A percentile compares a stretch with the other conserved stretches of the same genome.
These are phyloP conservation scores for Syrrhaptes paradoxus DNA, from an alignment of 2,113 vertebrate species.

Conservation along the genomic window DNA sequence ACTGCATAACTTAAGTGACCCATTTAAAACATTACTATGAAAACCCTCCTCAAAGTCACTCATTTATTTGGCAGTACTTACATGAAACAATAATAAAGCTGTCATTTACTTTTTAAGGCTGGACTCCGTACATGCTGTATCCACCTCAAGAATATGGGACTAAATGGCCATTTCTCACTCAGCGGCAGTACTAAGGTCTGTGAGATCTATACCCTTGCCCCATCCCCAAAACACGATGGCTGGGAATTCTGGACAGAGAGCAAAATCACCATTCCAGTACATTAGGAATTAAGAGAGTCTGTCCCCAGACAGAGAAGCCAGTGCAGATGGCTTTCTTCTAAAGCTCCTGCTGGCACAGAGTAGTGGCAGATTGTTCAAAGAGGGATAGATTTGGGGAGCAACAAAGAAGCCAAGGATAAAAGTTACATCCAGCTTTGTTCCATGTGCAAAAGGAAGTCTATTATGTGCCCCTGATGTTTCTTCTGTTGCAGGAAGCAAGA, in stretches of 20 bases:
- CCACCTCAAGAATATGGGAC: not conserved
- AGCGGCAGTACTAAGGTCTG: not conserved
- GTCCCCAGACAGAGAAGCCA: not conserved
- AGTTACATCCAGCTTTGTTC: conserved; percentile 30
- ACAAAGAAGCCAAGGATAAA: conserved; percentile 26
- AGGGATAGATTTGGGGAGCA: not conserved
- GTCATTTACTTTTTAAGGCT: not conserved
- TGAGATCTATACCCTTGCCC: not conserved
- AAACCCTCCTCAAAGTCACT: not conserved
- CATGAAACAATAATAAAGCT: fast-evolving
- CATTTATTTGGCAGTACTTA: not conserved
- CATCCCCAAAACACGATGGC: not conserved
- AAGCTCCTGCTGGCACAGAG: not conserved
- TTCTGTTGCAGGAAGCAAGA: not conserved
- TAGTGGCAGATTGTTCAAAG: conserved; percentile 6
- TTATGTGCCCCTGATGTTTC: not conserved
- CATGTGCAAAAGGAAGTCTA: not conserved
- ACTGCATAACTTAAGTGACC: not conserved
- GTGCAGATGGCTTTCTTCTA: not conserved
- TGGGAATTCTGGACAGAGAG: not conserved
- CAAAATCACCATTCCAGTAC: not conserved
- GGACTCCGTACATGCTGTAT: not conserved
- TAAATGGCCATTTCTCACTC: not conserved
- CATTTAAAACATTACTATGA: not conserved
- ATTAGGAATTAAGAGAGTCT: not conserved